Evolutionary conservation across 2,113 vertebrate species (phyloP), one percentile per base, ranked within the genome.

Genomic region (Scomber colias): DNA sequence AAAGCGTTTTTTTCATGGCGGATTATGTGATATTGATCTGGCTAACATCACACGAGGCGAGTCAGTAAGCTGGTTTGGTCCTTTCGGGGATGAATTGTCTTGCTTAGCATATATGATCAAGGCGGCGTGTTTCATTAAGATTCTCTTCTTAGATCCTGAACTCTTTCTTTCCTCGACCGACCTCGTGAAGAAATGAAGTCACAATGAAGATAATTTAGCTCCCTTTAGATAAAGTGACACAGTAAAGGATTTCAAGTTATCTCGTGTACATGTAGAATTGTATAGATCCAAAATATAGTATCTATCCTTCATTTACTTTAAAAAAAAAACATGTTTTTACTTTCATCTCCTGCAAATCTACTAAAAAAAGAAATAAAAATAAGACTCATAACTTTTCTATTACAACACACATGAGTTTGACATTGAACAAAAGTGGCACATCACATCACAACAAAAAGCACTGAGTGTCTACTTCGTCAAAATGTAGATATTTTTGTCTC

Each of bases 191-290:
- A 77, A 56, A 44, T 44, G 0, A 59, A 35, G 57, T 61, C 21
- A 11, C 19, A 60, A 84, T 27, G 24, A 27, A 27, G 24, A 27
- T 51, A 55, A 71, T 75, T 66, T 19, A 70, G 53, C 44, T 59
- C 46, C 60, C 31, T 68, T 77, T 55, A 12, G 35, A 59, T 90
- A 85, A 91, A 90, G 86, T 90, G 89, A 74, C 84, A 71, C 80
- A 77, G 85, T 75, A 21, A 75, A 64, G 67, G 73, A 71, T 77
- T 83, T 90, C 85, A 87, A 85, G 84, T 89, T 53, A 57, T 85
- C 57, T 40, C 35, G 15, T 31, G 71, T n/a, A 66, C 40, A 30
- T 57, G 70, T 21, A 84, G 72, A 75, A 80, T 15, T 71, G 57
- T 59, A 67, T 60, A 13, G 66, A 63, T 71, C 27, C 50, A 24